Percentiles rank a stretch among this genome's conserved stretches.
Evolutionary conservation across 1,140 invertebrate genomes (phyloP).

Genomic region (Macrocentrus cingulum): DNA sequence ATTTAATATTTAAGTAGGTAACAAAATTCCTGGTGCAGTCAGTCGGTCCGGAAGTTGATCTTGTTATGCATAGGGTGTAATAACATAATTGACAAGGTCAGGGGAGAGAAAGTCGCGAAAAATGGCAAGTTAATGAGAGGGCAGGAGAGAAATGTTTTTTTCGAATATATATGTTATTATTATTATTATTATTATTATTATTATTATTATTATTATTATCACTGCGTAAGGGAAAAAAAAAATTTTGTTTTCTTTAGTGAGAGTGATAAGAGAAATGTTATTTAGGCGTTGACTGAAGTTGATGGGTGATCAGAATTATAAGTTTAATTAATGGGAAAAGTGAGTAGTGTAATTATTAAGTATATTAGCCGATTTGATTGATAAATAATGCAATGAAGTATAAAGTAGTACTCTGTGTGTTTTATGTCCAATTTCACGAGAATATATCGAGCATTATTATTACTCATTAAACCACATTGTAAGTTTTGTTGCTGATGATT

Average conservation of each 20-base stretch:
- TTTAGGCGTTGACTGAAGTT: constrained; percentile 54
- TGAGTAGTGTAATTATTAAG: constrained; percentile 59
- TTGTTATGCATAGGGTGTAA: too few relatives aligned
- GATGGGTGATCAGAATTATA: constrained; percentile 59
- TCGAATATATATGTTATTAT: constrained; percentile 28
- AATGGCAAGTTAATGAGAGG: constrained; percentile 22
- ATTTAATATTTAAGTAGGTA: constrained; percentile 39
- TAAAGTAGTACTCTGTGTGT: constrained; percentile 57
- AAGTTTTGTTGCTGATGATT: constrained; percentile 54
- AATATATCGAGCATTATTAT: constrained; percentile 60
- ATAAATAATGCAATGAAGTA: constrained; percentile 60
- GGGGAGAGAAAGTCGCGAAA: constrained; percentile 6
- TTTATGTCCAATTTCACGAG: constrained; percentile 59
- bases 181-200: constrained; percentile 27
- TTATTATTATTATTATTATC: constrained; percentile 22
- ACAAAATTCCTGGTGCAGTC: constrained; percentile 51
- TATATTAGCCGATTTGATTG: constrained; percentile 60
- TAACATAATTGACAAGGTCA: constrained; percentile 17
- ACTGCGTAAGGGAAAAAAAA: too few relatives aligned
- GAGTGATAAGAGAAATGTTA: constrained; percentile 36
- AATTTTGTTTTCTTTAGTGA: constrained; percentile 26
- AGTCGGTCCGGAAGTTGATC: constrained; percentile 41
- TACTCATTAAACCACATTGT: constrained; percentile 58
- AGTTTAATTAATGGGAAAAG: constrained; percentile 39
- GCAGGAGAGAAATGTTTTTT: constrained; percentile 39